phyloP scores from a whole-genome alignment of 2,888 invertebrate species.

The Dasysyrphus tricinctus region DNA sequence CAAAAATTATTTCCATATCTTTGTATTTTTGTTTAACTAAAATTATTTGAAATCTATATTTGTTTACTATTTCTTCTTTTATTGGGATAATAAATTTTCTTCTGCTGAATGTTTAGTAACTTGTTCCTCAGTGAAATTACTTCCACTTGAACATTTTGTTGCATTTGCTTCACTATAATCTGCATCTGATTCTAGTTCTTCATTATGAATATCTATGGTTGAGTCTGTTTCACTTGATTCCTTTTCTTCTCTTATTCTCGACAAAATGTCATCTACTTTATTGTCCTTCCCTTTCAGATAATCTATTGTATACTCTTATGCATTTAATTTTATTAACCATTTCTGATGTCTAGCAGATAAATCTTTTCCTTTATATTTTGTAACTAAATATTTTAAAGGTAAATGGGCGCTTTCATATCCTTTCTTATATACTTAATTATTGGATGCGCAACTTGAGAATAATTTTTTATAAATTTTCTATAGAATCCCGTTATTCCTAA shows the following conservation, averaged over 20 bases:
- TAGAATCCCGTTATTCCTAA: too few species aligned
- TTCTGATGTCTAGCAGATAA: too few species aligned
- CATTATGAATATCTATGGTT: not conserved
- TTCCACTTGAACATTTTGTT: too few species aligned
- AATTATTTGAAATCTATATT: slow-evolving; percentile 17
- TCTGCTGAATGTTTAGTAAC: too few species aligned
- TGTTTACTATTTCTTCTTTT: slow-evolving; percentile 16
- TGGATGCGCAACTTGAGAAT: too few species aligned
- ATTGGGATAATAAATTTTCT: slow-evolving; percentile 7
- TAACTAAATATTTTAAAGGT: slow-evolving; percentile 54
- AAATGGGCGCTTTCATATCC: too few species aligned
- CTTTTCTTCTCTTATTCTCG: not conserved
- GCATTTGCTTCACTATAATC: slow-evolving; percentile 60
- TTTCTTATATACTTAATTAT: too few species aligned
- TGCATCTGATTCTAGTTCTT: slow-evolving; percentile 64
- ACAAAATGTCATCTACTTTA: slow-evolving; percentile 55
- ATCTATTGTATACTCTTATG: slow-evolving; percentile 55
- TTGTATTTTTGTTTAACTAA: slow-evolving; percentile 29
- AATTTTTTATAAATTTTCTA: too few species aligned
- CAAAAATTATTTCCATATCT: not conserved
- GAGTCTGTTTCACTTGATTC: too few species aligned
- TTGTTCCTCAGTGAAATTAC: slow-evolving; percentile 39
- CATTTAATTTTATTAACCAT: slow-evolving; percentile 57
- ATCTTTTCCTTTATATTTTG: slow-evolving; percentile 60
- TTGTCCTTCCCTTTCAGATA: slow-evolving; percentile 63